Evolutionary conservation across 2,113 vertebrate genomes (phyloP).

Genomic region (Piprites chloris): DNA sequence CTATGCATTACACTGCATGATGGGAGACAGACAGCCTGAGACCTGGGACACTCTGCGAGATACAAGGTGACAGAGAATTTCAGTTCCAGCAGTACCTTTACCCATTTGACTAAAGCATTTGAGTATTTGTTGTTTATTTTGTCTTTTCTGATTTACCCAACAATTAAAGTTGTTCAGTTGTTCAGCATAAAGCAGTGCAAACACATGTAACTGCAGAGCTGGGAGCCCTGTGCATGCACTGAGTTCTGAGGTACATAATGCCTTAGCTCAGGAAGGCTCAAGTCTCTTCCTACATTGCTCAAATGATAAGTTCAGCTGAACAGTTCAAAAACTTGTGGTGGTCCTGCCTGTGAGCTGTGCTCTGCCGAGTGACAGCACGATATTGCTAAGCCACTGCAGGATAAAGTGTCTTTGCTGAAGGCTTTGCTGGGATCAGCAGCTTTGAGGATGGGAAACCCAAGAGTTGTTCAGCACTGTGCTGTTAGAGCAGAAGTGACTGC

Average conservation of each 20-base stretch:
- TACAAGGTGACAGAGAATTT: not conserved
- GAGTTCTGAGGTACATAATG: rapidly evolving
- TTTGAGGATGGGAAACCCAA: not conserved
- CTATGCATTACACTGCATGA: not conserved
- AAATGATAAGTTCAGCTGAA: not conserved
- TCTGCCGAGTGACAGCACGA: not conserved
- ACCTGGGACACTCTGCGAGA: not conserved
- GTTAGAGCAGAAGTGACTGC: not conserved
- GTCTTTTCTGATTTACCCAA: not conserved
- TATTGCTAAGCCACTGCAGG: not conserved
- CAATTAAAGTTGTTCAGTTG: not conserved
- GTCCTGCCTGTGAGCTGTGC: not conserved
- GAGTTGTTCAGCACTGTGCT: not conserved
- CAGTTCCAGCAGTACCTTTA: not conserved
- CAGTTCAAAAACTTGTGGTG: not conserved
- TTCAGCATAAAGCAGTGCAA: not conserved
- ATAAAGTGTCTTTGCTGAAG: not conserved
- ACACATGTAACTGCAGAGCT: rapidly evolving
- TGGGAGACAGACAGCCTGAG: not conserved
- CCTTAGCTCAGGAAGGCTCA: not conserved
- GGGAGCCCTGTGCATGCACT: not conserved
- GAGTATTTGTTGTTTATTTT: not conserved
- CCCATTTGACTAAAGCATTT: not conserved
- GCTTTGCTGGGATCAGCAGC: not conserved
- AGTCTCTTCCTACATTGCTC: not conserved